These are phyloP conservation scores for Ascaphus truei DNA, from an alignment of 2,113 vertebrate species.

Conservation along the genomic window DNA sequence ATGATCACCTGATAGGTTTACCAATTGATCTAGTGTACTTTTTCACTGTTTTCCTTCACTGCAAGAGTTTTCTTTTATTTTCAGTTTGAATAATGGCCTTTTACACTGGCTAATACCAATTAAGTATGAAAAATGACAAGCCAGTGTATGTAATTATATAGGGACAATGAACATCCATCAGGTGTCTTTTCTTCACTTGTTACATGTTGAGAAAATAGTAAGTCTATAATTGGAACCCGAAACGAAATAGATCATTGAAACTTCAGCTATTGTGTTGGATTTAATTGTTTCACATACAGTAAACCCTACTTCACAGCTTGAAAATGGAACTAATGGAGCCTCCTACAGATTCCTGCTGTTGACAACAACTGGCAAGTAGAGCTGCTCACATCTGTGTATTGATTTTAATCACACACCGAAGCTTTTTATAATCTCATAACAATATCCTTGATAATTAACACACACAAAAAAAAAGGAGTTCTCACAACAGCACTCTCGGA, in stretches of 20 bases:
- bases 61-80: no score
- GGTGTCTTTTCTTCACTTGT: background rate
- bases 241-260: background rate
- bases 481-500: background rate
- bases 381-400: background rate
- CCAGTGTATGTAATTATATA: background rate
- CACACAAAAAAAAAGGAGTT: background rate
- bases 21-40: no score
- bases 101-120: background rate
- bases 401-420: background rate
- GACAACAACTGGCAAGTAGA: background rate
- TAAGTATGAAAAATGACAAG: background rate
- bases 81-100: background rate
- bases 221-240: background rate
- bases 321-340: background rate
- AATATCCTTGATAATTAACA: constrained; percentile 17
- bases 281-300: background rate
- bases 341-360: background rate
- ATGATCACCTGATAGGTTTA: no score
- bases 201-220: background rate
- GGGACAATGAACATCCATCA: background rate
- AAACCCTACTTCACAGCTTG: background rate
- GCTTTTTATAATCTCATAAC: constrained; percentile 17
- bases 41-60: no score
- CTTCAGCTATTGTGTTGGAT: background rate